Percentiles rank a stretch among this genome's conserved stretches.
These are phyloP conservation scores for Percopsis omiscomaycus DNA, from an alignment of 2,797 vertebrate genomes.

Conservation along the genomic window DNA sequence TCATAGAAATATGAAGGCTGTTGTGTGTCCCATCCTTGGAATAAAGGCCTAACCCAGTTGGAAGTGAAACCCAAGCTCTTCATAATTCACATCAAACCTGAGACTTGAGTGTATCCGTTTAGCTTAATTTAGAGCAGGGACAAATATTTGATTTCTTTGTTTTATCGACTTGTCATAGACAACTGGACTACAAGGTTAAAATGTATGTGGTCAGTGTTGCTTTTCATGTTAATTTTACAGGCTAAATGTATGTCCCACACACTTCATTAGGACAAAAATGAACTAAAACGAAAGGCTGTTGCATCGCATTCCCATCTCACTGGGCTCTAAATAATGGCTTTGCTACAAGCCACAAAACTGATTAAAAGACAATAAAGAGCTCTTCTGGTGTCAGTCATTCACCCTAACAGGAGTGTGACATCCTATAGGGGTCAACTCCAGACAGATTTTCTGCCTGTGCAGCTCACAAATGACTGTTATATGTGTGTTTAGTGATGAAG, in stretches of 20 bases:
- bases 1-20: conserved; percentile 28
- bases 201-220: conserved; percentile 5
- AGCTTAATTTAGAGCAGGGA: conserved; percentile 10
- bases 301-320: conserved; percentile 7
- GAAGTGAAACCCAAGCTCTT: conserved; percentile 38
- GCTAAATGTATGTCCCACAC: conserved; percentile 1
- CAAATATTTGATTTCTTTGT: conserved; percentile 4
- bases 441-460: conserved; percentile 19
- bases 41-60: conserved; percentile 58
- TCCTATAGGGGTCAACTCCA: conserved; percentile 18
- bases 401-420: conserved; percentile 19
- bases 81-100: conserved; percentile 34
- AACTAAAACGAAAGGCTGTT: conserved; percentile 1
- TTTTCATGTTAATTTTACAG: conserved; percentile 7
- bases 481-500: conserved; percentile 20
- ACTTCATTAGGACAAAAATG: conserved; percentile 12
- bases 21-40: conserved; percentile 12
- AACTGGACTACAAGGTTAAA: conserved; percentile 2
- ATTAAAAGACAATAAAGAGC: conserved; percentile 48
- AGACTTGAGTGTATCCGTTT: conserved; percentile 6
- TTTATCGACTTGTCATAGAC: conserved; percentile 7
- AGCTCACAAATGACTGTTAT: conserved; percentile 11
- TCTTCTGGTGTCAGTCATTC: conserved; percentile 37
- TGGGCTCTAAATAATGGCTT: conserved; percentile 12
- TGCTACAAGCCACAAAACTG: conserved; percentile 28